Evolutionary conservation across 2,888 invertebrate species (phyloP), one percentile per base, ranked within the genome.

Genomic region (Syritta pipiens): DNA sequence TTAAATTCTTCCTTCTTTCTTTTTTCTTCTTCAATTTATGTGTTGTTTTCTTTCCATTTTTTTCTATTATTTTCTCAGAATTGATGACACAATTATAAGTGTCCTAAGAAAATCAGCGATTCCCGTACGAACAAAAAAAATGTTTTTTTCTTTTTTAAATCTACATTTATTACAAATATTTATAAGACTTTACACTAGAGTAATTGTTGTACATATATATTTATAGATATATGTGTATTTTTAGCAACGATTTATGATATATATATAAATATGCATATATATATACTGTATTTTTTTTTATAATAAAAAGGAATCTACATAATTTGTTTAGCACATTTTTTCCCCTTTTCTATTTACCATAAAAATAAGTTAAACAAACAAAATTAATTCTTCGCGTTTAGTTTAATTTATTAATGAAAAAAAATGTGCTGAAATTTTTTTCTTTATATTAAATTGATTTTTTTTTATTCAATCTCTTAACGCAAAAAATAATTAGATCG

Each of bases 111-210:
- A 59, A 30, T 71, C 46, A 59, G 69, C 49, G 65, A 71, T 72
- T 74, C 55, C 24, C 37, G 32, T 55, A 40, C 35, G 24, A 71
- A n/a, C n/a, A n/a, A n/a, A n/a, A 69, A 76, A 65, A 71, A 32
- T 37, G 22, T 10, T 51, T 71, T 59, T 7, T 65, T 44, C 12
- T 59, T 53, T 12, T 40, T 63, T 48, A 55, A 79, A 55, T 79
- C 79, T 79, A 79, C 79, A 79, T 79, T 79, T 74, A 79, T 79
- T 79, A 79, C 79, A 79, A 77, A 74, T 79, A 74, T 79, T 74
- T 79, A 79, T 79, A 79, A 74, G 72, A 79, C 37, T 72, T 72
- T 74, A 74, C 79, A 74, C 72, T 74, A 79, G 35, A 74, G 30
- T 72, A 77, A 77, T 77, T 53, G 51, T 67, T 74, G 62, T 55